Percentiles rank a stretch among this genome's conserved stretches.
Conservation (phyloP, 2,113 vertebrate species). For the Callocephalon fimbriatum region DNA sequence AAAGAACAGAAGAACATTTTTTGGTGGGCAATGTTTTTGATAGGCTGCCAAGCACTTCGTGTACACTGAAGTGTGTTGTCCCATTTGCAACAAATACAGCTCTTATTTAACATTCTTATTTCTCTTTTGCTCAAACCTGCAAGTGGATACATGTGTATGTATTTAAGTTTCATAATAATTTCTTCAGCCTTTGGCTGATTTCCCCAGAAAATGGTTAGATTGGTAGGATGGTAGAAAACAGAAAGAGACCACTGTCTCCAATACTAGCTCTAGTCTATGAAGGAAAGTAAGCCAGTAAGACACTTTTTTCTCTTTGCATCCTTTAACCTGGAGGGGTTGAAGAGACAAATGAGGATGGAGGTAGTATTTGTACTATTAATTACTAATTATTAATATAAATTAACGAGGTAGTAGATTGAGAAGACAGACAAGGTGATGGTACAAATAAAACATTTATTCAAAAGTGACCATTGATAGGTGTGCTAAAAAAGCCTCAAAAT, state of each 20-base stretch:
- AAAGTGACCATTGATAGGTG: not conserved
- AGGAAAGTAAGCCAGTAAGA: not conserved
- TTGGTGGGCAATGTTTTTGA: not conserved
- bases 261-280: not conserved
- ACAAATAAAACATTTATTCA: not conserved
- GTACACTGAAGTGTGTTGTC: not conserved
- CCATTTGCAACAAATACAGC: not conserved
- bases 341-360: not conserved
- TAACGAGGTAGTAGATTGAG: not conserved
- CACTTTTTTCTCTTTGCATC: not conserved
- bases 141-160: fast-evolving
- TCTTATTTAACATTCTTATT: not conserved
- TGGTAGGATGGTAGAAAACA: not conserved
- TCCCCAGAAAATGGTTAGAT: not conserved
- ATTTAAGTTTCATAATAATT: not conserved
- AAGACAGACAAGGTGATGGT: not conserved
- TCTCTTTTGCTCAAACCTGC: not conserved
- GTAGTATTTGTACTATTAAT: not conserved
- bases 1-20: fast-evolving
- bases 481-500: not conserved
- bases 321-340: not conserved
- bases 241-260: not conserved
- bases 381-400: not conserved
- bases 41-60: not conserved
- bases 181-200: not conserved